phyloP scores from a whole-genome alignment of 2,888 invertebrate genomes.

The Gandaritis pyraliata region DNA sequence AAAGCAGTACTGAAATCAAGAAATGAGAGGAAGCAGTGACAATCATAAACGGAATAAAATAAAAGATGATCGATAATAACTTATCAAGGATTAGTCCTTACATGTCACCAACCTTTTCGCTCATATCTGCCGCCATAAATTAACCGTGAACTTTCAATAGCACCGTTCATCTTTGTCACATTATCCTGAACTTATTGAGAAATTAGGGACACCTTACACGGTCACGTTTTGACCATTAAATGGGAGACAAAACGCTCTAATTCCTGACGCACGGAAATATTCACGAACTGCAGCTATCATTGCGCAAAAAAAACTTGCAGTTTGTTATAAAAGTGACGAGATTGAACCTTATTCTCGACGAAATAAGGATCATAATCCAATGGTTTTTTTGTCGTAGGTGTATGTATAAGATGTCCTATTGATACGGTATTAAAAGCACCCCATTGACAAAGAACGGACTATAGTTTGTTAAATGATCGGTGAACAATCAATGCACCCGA shows the following conservation, averaged over 20 bases:
- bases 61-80: constrained; percentile 43
- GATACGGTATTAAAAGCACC: constrained; percentile 78
- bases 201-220: constrained; percentile 73
- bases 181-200: constrained; percentile 72
- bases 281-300: constrained; percentile 79
- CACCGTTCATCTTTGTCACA: constrained; percentile 73
- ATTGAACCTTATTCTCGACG: constrained; percentile 43
- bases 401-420: constrained; percentile 66
- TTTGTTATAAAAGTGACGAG: constrained; percentile 31
- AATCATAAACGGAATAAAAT: neutral
- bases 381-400: constrained; percentile 35
- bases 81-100: constrained; percentile 51
- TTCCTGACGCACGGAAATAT: constrained; percentile 78
- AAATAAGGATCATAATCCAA: constrained; percentile 30
- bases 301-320: constrained; percentile 76
- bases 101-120: constrained; percentile 52
- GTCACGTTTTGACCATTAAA: constrained; percentile 82
- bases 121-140: constrained; percentile 60
- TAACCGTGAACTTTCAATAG: constrained; percentile 62
- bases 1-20: too few relatives aligned
- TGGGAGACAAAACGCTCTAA: constrained; percentile 80
- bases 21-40: neutral
- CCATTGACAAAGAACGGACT: constrained; percentile 75
- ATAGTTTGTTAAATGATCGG: constrained; percentile 76
- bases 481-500: constrained; percentile 70